phyloP scores from a whole-genome alignment of 2,888 invertebrate species.

The Rhagonycha lutea region DNA sequence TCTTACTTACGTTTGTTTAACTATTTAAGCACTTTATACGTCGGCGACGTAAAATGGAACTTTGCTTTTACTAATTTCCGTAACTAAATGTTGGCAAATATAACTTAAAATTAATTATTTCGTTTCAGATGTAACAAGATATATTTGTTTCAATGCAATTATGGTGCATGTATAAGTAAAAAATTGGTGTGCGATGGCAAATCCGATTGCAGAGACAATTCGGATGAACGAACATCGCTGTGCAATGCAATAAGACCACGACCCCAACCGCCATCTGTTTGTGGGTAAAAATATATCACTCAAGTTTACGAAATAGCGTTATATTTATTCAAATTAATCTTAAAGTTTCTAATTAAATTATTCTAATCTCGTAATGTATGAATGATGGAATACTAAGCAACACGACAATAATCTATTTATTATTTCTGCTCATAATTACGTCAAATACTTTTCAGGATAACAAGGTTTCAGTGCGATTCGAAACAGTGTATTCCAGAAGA shows the following conservation, averaged over 20 bases:
- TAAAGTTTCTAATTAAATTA: background rate
- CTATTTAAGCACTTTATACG: background rate
- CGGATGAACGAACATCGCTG: conserved; percentile 3
- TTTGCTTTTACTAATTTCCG: background rate
- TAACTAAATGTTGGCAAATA: background rate
- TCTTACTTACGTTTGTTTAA: background rate
- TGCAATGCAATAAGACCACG: background rate
- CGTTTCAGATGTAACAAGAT: background rate
- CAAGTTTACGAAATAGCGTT: background rate
- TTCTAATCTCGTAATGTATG: background rate
- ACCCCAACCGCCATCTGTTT: background rate
- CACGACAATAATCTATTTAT: background rate
- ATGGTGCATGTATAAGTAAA: conserved; percentile 52
- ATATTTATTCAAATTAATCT: background rate
- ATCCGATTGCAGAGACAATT: conserved; percentile 53
- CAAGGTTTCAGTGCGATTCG: conserved; percentile 33
- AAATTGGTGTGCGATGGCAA: conserved; percentile 55
- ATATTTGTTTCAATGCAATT: conserved; percentile 40
- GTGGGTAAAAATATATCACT: background rate
- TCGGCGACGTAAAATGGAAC: background rate
- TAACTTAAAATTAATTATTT: background rate
- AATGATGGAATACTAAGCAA: background rate
- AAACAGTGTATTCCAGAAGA: conserved; percentile 51
- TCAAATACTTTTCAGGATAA: background rate
- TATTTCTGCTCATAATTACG: background rate